Conservation (phyloP, 2,797 vertebrate genomes). For the Apodemus agrarius region DNA sequence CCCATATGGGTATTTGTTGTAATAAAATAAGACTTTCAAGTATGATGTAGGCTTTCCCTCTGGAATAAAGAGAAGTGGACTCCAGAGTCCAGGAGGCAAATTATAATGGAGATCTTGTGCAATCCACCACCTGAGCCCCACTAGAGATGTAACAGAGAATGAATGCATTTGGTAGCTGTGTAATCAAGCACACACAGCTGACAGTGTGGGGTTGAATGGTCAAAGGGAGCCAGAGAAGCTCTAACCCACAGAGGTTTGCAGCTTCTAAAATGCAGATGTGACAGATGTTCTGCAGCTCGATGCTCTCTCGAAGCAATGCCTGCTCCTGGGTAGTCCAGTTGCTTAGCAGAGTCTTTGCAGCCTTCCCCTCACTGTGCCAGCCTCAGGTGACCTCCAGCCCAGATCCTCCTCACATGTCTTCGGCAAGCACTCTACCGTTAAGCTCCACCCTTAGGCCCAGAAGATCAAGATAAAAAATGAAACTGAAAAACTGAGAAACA, state of each 20-base stretch:
- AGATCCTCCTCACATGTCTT: no score
- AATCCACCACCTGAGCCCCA: fast-evolving
- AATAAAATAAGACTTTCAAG: slow-evolving; percentile 25
- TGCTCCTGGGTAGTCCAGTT: background rate
- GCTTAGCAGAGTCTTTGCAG: background rate
- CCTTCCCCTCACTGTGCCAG: background rate
- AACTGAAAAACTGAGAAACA: background rate
- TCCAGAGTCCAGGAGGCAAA: background rate
- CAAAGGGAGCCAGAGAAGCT: background rate
- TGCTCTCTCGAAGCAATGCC: background rate
- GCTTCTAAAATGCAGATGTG: background rate
- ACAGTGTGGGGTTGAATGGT: background rate
- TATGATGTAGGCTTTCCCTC: slow-evolving; percentile 37
- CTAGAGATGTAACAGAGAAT: background rate
- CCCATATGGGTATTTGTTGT: background rate
- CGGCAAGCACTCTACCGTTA: no score
- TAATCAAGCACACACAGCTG: background rate
- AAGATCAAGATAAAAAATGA: background rate
- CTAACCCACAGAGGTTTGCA: background rate
- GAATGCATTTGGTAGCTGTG: background rate
- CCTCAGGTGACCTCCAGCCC: background rate
- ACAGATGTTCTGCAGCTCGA: background rate
- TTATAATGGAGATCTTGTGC: slow-evolving; percentile 23
- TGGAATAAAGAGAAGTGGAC: slow-evolving; percentile 9
- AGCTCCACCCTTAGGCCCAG: background rate